These are phyloP conservation scores for Formicarius rufipectus DNA, from an alignment of 2,113 vertebrate species.

Conservation along the genomic window DNA sequence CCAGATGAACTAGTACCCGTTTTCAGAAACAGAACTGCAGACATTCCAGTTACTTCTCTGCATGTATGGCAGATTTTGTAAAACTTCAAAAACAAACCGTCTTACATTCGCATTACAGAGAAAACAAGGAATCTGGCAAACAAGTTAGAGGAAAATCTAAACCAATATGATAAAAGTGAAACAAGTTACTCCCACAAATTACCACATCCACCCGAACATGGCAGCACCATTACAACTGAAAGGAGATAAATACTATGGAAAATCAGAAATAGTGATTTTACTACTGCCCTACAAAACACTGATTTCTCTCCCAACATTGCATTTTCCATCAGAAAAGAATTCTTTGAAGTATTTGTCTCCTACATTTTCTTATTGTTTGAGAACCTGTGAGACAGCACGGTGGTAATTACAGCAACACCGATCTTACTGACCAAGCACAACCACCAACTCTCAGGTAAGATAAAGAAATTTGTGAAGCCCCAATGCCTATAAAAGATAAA, in stretches of 20 bases:
- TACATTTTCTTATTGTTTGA: background rate
- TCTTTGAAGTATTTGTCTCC: background rate
- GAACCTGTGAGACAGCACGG: background rate
- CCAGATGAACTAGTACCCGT: background rate
- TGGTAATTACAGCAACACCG: fast-evolving
- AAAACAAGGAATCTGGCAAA: background rate
- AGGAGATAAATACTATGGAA: background rate
- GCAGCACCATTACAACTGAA: background rate
- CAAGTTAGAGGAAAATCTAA: background rate
- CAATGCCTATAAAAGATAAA: background rate
- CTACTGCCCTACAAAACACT: background rate
- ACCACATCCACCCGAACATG: background rate
- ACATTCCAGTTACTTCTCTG: no score
- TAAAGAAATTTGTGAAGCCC: background rate
- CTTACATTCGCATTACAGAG: background rate
- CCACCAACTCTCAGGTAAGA: background rate
- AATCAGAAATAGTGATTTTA: background rate
- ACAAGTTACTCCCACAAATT: background rate
- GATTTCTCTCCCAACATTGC: background rate
- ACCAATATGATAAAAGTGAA: background rate
- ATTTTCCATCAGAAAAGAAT: background rate
- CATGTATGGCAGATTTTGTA: background rate
- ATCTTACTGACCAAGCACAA: background rate
- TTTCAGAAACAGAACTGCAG: background rate
- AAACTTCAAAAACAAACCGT: background rate